Percentiles rank a stretch among this genome's conserved stretches.
Evolutionary conservation across 2,888 invertebrate genomes (phyloP).

Genomic region (Prenolepis imparis): DNA sequence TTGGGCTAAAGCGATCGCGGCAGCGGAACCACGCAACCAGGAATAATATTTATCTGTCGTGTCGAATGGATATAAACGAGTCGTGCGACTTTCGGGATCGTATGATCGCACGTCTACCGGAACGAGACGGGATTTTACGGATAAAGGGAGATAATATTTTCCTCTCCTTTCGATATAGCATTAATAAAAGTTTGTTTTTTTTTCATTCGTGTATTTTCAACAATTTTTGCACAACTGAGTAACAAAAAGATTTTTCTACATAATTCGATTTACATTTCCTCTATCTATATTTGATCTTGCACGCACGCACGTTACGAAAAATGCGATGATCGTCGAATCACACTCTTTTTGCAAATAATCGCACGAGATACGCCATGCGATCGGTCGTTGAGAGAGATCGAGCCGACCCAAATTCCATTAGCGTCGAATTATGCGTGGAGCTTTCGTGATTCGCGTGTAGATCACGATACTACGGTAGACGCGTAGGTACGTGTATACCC

Average conservation of each 20-base stretch:
- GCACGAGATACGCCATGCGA: conserved; percentile 4
- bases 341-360: conserved; percentile 9
- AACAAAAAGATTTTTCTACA: background rate
- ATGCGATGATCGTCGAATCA: background rate
- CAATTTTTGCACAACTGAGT: background rate
- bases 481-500: conserved; percentile 37
- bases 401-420: conserved; percentile 74
- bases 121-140: background rate
- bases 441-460: conserved; percentile 74
- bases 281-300: background rate
- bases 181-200: background rate
- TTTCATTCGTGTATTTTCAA: background rate
- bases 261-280: background rate
- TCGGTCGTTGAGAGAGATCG: conserved; percentile 23
- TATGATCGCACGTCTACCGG: background rate
- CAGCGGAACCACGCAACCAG: conserved; percentile 40
- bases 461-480: conserved; percentile 72
- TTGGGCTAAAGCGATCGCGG: conserved; percentile 56
- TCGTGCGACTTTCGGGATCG: background rate
- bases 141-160: conserved; percentile 3
- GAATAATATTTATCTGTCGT: conserved; percentile 69
- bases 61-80: conserved; percentile 49
- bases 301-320: background rate
- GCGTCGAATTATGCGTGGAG: conserved; percentile 68
- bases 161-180: background rate